Evolutionary conservation across 2,113 vertebrate genomes (phyloP).

Genomic region (Clarias magur): DNA sequence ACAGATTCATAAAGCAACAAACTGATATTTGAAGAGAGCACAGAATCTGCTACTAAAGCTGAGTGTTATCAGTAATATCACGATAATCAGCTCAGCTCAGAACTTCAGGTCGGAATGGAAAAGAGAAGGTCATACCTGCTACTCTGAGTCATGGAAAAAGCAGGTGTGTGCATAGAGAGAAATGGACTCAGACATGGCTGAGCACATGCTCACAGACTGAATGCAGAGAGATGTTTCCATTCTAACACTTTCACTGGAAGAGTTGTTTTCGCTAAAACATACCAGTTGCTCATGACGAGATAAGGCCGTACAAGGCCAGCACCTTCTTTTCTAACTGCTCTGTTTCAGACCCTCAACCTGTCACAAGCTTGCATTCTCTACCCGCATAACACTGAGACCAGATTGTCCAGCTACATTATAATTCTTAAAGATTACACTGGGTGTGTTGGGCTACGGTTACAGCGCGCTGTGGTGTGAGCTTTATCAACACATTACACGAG

Average conservation of each 20-base stretch:
- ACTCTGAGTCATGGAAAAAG: conserved; percentile 66
- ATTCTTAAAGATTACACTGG: background rate
- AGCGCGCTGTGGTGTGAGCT: background rate
- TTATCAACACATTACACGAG: background rate
- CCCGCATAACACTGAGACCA: conserved; percentile 61
- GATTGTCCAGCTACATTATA: conserved; percentile 47
- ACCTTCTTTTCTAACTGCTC: conserved; percentile 59
- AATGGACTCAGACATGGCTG: conserved; percentile 42
- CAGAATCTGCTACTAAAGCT: background rate
- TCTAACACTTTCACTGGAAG: conserved; percentile 24
- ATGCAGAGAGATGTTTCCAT: conserved; percentile 18
- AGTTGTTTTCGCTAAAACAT: conserved; percentile 55
- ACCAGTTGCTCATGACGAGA: conserved; percentile 52
- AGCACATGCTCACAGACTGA: conserved; percentile 44
- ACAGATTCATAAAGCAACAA: background rate
- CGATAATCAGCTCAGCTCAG: conserved; percentile 60
- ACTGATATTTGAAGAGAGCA: background rate
- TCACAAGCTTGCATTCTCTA: conserved; percentile 65
- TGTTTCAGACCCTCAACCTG: conserved; percentile 60
- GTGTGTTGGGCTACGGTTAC: background rate
- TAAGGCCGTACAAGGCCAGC: conserved; percentile 54
- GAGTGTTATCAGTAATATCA: background rate
- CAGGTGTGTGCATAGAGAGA: conserved; percentile 29
- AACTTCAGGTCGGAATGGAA: conserved; percentile 72
- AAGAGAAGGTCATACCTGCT: conserved; percentile 71